Conservation (phyloP, 2,113 vertebrate species). For the Oceanites oceanicus region DNA sequence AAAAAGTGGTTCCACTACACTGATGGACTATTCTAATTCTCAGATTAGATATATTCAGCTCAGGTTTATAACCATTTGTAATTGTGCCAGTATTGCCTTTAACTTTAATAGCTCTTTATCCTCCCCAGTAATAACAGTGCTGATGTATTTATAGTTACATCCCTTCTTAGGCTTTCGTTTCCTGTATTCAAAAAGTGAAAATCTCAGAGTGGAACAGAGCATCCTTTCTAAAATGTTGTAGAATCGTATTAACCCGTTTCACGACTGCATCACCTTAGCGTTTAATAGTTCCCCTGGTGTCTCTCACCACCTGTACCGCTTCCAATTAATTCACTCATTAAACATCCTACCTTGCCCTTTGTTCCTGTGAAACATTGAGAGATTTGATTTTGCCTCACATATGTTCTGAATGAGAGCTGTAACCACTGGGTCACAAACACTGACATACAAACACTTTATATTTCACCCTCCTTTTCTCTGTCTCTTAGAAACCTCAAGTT, state of each 20-base stretch:
- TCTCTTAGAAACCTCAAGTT: neutral
- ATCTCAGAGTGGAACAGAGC: neutral
- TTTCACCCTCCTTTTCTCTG: neutral
- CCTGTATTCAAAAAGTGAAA: neutral
- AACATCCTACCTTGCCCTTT: neutral
- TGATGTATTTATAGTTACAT: conserved; percentile 2
- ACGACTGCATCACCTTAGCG: neutral
- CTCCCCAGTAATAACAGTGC: neutral
- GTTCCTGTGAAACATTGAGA: neutral
- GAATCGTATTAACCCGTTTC: neutral
- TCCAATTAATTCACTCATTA: neutral
- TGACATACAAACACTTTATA: too few relatives aligned
- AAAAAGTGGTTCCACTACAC: neutral
- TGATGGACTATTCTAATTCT: neutral
- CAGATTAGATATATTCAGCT: neutral
- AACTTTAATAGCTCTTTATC: neutral
- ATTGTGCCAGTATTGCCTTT: neutral
- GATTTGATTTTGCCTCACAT: neutral
- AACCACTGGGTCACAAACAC: neutral
- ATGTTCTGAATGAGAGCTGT: neutral
- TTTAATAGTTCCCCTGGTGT: neutral
- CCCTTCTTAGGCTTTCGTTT: neutral
- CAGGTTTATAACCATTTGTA: neutral
- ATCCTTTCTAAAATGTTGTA: neutral
- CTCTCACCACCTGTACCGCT: neutral